These are phyloP conservation scores for cat (Felis catus) DNA, from an alignment of 2,113 vertebrate genomes.

Conservation along the genomic window F.catus_Fca126_mat1.0 CM031417.1:131837001-131837500, in stretches of 20 bases:
- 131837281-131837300: neutral
- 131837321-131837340: neutral
- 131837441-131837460: neutral
- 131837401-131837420: neutral
- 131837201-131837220: neutral
- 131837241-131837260: neutral
- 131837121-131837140: neutral
- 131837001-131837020: neutral
- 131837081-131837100: neutral
- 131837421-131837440: neutral
- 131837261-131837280: neutral
- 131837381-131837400: neutral
- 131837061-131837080: slow-evolving; percentile 26
- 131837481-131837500: neutral
- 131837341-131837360: neutral
- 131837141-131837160: neutral
- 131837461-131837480: neutral
- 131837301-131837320: neutral
- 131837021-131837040: neutral
- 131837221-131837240: neutral
- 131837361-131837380: neutral
- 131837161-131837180: neutral
- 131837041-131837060: neutral
- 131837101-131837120: neutral
- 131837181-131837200: neutral